Evolutionary conservation across 2,888 invertebrate genomes (phyloP).

Genomic region (Drosophila cyrtoloma): DNA sequence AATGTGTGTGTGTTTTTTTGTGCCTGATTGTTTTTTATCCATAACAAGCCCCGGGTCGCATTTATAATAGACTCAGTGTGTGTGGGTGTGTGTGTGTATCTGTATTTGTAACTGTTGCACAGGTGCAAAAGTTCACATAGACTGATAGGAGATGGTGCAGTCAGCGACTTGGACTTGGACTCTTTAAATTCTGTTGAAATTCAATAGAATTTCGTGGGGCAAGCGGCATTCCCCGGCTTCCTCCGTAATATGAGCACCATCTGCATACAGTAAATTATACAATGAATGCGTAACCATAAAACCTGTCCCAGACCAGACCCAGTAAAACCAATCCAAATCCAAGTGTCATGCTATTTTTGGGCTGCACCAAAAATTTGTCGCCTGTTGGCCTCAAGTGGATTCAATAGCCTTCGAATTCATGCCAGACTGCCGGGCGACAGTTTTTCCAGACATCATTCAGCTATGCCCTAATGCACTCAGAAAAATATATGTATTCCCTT

Average conservation of each 20-base stretch:
- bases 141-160: conserved; percentile 6
- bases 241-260: conserved; percentile 55
- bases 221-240: conserved; percentile 71
- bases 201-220: conserved; percentile 64
- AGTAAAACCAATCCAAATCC: conserved; percentile 58
- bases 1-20: conserved; percentile 36
- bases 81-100: not conserved
- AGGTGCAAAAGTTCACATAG: conserved; percentile 71
- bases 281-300: conserved; percentile 69
- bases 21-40: conserved; percentile 75
- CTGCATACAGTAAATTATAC: conserved; percentile 74
- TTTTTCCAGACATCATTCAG: conserved; percentile 53
- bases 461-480: conserved; percentile 11
- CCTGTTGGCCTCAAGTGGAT: conserved; percentile 66
- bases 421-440: conserved; percentile 75
- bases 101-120: conserved; percentile 54
- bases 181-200: conserved; percentile 67
- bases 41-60: conserved; percentile 66
- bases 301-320: conserved; percentile 56
- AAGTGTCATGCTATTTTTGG: conserved; percentile 77
- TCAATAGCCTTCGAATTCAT: conserved; percentile 23
- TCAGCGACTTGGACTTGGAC: conserved; percentile 18
- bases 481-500: not conserved
- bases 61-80: conserved; percentile 63
- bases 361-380: conserved; percentile 67